phyloP scores from a whole-genome alignment of 2,797 vertebrate species.

The Siniperca obscura region DNA sequence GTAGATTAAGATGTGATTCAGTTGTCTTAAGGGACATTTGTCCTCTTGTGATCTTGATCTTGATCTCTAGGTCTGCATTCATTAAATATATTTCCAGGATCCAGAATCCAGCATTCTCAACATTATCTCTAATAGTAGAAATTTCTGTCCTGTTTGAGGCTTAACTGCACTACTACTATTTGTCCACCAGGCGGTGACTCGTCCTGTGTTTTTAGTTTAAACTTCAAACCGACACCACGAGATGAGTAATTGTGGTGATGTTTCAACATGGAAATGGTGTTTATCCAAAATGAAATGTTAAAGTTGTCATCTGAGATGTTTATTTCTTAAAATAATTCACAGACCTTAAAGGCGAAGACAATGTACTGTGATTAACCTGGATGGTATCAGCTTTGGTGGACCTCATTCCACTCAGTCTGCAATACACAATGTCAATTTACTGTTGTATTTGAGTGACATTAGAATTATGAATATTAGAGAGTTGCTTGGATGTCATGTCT shows the following conservation, averaged over 20 bases:
- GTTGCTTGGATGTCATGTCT: background rate
- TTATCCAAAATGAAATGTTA: background rate
- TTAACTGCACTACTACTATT: conserved; percentile 37
- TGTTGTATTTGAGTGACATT: background rate
- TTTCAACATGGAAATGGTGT: background rate
- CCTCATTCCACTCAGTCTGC: background rate
- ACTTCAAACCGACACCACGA: background rate
- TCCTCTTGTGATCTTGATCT: too few relatives aligned
- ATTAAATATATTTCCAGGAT: too few relatives aligned
- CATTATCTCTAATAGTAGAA: background rate
- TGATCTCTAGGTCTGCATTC: too few relatives aligned
- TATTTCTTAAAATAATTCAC: background rate
- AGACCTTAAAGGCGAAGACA: background rate
- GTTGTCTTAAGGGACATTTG: too few relatives aligned
- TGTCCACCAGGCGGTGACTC: conserved; percentile 52
- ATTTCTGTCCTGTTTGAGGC: background rate
- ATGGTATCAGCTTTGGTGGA: background rate
- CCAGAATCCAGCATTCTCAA: background rate
- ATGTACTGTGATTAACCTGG: background rate
- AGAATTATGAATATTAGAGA: background rate
- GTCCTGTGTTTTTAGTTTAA: background rate
- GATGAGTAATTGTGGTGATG: background rate
- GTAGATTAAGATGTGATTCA: background rate
- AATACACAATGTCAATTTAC: background rate
- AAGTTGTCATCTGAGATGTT: background rate